Conservation (phyloP, 1,140 invertebrate genomes). For the Colletes gigas region DNA sequence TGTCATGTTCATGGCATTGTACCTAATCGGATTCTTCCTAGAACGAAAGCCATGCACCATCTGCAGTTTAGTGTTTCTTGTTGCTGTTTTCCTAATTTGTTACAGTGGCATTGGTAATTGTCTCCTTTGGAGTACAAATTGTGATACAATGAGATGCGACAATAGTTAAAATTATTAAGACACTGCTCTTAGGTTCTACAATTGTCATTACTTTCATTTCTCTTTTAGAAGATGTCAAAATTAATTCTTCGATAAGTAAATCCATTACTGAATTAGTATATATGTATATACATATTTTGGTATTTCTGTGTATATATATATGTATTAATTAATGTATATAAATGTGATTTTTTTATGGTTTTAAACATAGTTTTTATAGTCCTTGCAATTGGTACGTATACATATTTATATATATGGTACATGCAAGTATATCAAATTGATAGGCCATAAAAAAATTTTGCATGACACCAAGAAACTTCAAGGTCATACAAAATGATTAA, state of each 20-base stretch:
- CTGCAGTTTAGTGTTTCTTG: conserved; percentile 95
- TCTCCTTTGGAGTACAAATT: conserved; percentile 93
- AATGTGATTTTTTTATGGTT: conserved; percentile 20
- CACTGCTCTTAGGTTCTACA: conserved; percentile 15
- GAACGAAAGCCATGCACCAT: conserved; percentile 98
- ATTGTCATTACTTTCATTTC: conserved; percentile 21
- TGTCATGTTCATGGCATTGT: conserved; percentile 97
- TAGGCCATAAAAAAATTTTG: conserved; percentile 6
- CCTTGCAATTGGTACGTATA: conserved; percentile 17
- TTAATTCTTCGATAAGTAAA: conserved; percentile 9
- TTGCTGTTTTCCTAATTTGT: conserved; percentile 95
- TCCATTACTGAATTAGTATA: neutral
- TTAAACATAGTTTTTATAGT: neutral
- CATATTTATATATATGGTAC: conserved; percentile 6
- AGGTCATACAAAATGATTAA: conserved; percentile 2
- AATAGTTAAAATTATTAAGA: conserved; percentile 78
- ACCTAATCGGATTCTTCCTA: conserved; percentile 95
- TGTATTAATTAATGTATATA: conserved; percentile 10
- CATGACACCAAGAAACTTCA: conserved; percentile 21
- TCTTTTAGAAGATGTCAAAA: conserved; percentile 25
- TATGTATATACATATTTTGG: neutral
- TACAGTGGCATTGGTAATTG: conserved; percentile 98
- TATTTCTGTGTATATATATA: neutral
- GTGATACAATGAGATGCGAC: conserved; percentile 88
- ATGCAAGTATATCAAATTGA: neutral